Evolutionary conservation across 2,113 vertebrate genomes (phyloP).

Genomic region (Gambusia holbrooki): DNA sequence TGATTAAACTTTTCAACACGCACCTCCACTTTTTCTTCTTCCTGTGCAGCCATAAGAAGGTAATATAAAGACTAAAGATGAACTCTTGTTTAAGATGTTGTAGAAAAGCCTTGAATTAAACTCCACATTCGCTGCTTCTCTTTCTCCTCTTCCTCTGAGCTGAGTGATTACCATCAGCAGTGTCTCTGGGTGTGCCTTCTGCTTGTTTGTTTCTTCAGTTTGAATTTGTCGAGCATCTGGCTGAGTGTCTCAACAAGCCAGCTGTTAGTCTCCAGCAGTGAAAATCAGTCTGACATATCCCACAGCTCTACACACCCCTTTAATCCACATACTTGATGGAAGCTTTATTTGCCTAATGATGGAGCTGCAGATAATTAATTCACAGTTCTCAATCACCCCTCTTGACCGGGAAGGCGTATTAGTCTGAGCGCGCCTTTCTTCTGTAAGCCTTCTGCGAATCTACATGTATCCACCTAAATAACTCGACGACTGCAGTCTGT

Average conservation of each 20-base stretch:
- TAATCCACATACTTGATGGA: slow-evolving; percentile 49
- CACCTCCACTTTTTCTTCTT: too few relatives aligned
- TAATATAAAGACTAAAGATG: too few relatives aligned
- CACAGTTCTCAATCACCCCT: slow-evolving; percentile 17
- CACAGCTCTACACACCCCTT: slow-evolving; percentile 38
- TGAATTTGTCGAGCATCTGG: slow-evolving; percentile 53
- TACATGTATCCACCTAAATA: background rate
- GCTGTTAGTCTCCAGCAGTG: slow-evolving; percentile 58
- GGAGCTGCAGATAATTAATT: slow-evolving; percentile 53
- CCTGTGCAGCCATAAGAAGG: too few relatives aligned
- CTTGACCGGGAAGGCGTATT: slow-evolving; percentile 33
- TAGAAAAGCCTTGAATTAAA: background rate
- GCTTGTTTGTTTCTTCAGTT: slow-evolving; percentile 44
- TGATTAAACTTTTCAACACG: background rate
- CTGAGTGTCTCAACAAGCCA: slow-evolving; percentile 57
- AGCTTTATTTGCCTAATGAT: slow-evolving; percentile 69
- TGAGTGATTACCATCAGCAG: slow-evolving; percentile 21
- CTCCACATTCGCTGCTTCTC: background rate
- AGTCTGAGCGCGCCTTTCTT: slow-evolving; percentile 13
- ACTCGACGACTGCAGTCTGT: slow-evolving; percentile 12
- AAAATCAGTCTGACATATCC: slow-evolving; percentile 42
- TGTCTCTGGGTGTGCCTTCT: slow-evolving; percentile 40
- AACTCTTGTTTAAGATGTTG: background rate
- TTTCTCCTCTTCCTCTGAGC: background rate
- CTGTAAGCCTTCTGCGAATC: background rate